A percentile compares a stretch with the other conserved stretches of the same genome.
phyloP scores from a whole-genome alignment of 2,113 vertebrate species.

The Athene noctua region DNA sequence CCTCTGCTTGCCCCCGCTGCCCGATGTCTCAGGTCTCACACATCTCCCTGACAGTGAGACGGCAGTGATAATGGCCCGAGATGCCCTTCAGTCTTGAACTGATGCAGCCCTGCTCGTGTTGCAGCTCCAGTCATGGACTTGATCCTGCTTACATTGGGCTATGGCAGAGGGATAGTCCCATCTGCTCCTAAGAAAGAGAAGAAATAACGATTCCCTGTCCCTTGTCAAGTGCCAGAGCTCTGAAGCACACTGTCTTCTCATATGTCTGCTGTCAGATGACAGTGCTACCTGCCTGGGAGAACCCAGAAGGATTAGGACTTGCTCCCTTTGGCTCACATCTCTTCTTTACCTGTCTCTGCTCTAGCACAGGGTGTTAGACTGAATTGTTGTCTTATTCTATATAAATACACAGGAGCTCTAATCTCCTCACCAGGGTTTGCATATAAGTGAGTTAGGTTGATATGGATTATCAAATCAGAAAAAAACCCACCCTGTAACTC shows the following conservation, averaged over 20 bases:
- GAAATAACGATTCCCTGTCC: not conserved
- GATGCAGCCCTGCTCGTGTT: not conserved
- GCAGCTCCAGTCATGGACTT: not conserved
- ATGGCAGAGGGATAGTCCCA: not conserved
- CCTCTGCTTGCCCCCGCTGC: not conserved
- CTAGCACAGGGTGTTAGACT: not conserved
- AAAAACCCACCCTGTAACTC: not conserved
- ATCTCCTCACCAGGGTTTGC: not conserved
- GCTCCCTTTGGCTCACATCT: not conserved
- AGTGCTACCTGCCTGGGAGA: not conserved
- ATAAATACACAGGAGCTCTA: not conserved
- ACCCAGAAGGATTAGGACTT: not conserved
- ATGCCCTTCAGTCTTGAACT: not conserved
- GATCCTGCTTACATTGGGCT: not conserved
- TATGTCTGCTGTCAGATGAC: not conserved
- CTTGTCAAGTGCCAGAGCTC: not conserved
- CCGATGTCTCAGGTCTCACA: not conserved
- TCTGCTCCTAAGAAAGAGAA: not conserved
- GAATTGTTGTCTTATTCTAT: not conserved
- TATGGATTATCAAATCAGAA: not conserved
- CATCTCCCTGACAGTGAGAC: not conserved
- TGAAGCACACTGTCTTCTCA: not conserved
- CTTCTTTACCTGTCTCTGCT: not conserved
- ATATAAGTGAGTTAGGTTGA: not conserved
- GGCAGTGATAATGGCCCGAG: not conserved